These are phyloP conservation scores for Chunga burmeisteri DNA, from an alignment of 2,113 vertebrate species.

Conservation along the genomic window DNA sequence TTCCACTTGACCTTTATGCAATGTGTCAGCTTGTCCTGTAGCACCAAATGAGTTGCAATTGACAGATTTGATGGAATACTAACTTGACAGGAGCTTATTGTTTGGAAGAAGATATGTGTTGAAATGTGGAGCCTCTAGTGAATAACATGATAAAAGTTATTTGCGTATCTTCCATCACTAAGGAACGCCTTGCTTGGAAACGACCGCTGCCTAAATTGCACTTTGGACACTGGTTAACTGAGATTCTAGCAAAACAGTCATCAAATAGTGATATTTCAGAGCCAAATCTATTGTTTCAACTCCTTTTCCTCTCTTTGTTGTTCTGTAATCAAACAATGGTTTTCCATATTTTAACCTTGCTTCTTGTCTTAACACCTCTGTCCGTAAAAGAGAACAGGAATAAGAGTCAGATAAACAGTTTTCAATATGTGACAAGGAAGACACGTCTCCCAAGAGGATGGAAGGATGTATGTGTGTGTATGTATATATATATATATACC, in stretches of 20 bases:
- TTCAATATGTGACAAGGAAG: neutral
- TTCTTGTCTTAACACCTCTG: neutral
- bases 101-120: slow-evolving; percentile 16
- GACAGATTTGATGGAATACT: slow-evolving; percentile 60
- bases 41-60: slow-evolving; percentile 41
- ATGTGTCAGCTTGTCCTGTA: slow-evolving; percentile 40
- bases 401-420: neutral
- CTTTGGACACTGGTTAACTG: neutral
- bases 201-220: neutral
- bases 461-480: fast-evolving
- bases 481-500: fast-evolving
- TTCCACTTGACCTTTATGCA: slow-evolving; percentile 78
- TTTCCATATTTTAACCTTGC: neutral
- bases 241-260: neutral
- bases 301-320: neutral
- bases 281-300: neutral
- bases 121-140: neutral
- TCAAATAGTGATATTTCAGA: neutral
- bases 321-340: neutral
- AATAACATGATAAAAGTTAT: neutral
- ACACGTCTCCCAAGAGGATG: neutral
- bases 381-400: neutral
- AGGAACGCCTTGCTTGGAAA: neutral
- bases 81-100: slow-evolving; percentile 51
- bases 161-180: neutral